These are phyloP conservation scores for Frankliniella intonsa DNA, from an alignment of 2,888 invertebrate species.

Conservation along the genomic window DNA sequence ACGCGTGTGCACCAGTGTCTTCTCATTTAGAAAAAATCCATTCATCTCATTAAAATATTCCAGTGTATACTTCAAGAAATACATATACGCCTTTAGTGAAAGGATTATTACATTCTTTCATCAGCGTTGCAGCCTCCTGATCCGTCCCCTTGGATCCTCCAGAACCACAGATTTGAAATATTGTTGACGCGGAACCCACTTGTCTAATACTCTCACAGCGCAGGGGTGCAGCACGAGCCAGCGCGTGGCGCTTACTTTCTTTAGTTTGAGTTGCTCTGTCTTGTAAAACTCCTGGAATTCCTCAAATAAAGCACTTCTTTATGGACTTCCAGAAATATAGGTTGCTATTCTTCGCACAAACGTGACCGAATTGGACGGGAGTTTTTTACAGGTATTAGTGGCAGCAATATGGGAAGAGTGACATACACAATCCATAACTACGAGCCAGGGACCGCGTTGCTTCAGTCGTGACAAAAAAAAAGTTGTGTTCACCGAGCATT, in stretches of 20 bases:
- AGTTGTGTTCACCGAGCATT: conserved; percentile 35
- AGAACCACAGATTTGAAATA: background rate
- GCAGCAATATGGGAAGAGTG: conserved; percentile 36
- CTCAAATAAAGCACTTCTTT: conserved; percentile 30
- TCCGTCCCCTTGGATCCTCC: background rate
- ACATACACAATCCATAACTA: conserved; percentile 34
- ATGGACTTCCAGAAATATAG: conserved; percentile 27
- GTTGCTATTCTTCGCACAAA: background rate
- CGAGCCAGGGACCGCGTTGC: background rate
- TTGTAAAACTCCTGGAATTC: conserved; percentile 32
- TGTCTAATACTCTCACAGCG: conserved; percentile 28
- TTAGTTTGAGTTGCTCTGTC: conserved; percentile 30
- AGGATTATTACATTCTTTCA: conserved; percentile 10
- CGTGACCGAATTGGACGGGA: conserved; percentile 33
- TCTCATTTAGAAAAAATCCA: conserved; percentile 33
- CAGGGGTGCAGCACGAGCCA: conserved; percentile 34
- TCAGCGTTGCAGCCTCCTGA: background rate
- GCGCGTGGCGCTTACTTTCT: conserved; percentile 33
- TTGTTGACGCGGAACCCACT: background rate
- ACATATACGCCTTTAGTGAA: conserved; percentile 33
- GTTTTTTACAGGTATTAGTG: conserved; percentile 31
- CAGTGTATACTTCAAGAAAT: conserved; percentile 34
- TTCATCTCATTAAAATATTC: conserved; percentile 36
- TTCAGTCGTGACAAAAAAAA: conserved; percentile 35
- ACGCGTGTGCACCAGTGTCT: conserved; percentile 34